These are phyloP conservation scores for Leptopterna dolabrata DNA, from an alignment of 2,888 invertebrate genomes.

Conservation along the genomic window DNA sequence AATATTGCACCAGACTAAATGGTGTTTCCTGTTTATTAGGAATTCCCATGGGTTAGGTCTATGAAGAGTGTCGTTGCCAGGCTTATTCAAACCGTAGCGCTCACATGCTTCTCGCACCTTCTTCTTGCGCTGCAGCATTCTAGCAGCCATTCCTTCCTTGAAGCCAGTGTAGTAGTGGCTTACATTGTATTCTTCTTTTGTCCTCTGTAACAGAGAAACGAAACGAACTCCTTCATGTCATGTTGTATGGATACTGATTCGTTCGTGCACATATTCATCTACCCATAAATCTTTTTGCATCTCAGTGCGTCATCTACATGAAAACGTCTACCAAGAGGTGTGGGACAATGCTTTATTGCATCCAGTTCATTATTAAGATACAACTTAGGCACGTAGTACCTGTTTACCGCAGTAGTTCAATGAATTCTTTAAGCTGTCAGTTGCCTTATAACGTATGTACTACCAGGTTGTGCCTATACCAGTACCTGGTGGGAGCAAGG, in stretches of 20 bases:
- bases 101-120: constrained; percentile 73
- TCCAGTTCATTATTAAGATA: too few relatives aligned
- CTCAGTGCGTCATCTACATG: too few relatives aligned
- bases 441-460: too few relatives aligned
- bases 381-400: too few relatives aligned
- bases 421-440: too few relatives aligned
- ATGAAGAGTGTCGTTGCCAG: constrained; percentile 70
- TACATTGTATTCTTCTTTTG: constrained; percentile 36
- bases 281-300: background rate
- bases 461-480: too few relatives aligned
- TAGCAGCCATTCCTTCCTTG: constrained; percentile 68
- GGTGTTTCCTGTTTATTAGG: constrained; percentile 82
- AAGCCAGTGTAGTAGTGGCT: constrained; percentile 34
- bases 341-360: too few relatives aligned
- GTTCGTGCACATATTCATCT: background rate
- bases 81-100: constrained; percentile 73
- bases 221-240: background rate
- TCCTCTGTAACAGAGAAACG: constrained; percentile 8
- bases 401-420: too few relatives aligned
- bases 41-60: constrained; percentile 88
- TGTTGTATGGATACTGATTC: background rate
- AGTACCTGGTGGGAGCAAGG: too few relatives aligned
- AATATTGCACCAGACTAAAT: constrained; percentile 84
- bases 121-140: constrained; percentile 73
- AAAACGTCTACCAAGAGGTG: too few relatives aligned